Evolutionary conservation across 2,888 invertebrate genomes (phyloP).

Genomic region (Zygothrica quintamaculata): DNA sequence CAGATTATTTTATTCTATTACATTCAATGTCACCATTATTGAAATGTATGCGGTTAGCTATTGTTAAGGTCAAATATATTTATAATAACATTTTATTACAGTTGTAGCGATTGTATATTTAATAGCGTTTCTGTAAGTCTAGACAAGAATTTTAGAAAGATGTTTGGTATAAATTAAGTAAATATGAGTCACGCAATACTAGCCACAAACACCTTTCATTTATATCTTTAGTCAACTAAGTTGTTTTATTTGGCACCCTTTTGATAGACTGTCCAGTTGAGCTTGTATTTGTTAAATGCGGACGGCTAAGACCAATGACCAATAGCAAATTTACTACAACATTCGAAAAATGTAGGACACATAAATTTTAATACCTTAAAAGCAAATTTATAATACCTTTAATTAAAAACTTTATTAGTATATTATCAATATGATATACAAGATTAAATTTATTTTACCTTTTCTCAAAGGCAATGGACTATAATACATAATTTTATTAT

Average conservation of each 20-base stretch:
- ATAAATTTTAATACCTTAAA: too few relatives aligned
- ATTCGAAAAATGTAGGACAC: too few relatives aligned
- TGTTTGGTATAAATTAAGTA: slow-evolving; percentile 22
- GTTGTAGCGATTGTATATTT: slow-evolving; percentile 33
- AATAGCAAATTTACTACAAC: too few relatives aligned
- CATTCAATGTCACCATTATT: slow-evolving; percentile 64
- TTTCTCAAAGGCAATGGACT: too few relatives aligned
- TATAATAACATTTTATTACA: slow-evolving; percentile 72
- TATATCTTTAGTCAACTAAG: slow-evolving; percentile 52
- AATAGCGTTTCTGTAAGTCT: slow-evolving; percentile 14
- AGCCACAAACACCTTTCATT: slow-evolving; percentile 39
- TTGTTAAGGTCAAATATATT: slow-evolving; percentile 76
- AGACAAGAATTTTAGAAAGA: slow-evolving; percentile 6
- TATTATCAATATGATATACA: too few relatives aligned
- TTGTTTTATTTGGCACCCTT: slow-evolving; percentile 44
- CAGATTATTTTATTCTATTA: slow-evolving; percentile 67
- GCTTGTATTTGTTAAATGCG: not conserved
- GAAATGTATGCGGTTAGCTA: slow-evolving; percentile 65
- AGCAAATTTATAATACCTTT: too few relatives aligned
- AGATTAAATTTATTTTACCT: too few relatives aligned
- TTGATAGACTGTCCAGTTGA: slow-evolving; percentile 31
- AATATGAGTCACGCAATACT: slow-evolving; percentile 51
- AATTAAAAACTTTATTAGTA: too few relatives aligned
- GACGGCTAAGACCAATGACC: not conserved
- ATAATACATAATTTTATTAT: too few relatives aligned